These are phyloP conservation scores for Muscicapa adusta DNA, from an alignment of 2,113 vertebrate species.

Conservation along the genomic window DNA sequence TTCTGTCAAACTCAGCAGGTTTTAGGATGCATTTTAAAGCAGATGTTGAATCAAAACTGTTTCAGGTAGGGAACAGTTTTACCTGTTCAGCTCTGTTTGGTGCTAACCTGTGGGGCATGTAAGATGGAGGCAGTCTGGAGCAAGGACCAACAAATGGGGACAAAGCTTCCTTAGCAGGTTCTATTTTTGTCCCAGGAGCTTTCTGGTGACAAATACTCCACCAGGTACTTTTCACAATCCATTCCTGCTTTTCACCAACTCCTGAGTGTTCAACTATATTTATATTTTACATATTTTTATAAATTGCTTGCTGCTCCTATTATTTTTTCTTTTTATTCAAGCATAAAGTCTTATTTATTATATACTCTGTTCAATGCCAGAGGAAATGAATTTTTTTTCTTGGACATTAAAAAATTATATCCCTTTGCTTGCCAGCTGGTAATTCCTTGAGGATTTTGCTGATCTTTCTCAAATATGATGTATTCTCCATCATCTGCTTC, in stretches of 20 bases:
- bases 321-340: neutral
- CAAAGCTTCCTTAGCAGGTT: neutral
- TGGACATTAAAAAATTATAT: neutral
- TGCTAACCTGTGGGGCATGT: neutral
- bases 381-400: neutral
- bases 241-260: neutral
- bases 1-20: neutral
- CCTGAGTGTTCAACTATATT: neutral
- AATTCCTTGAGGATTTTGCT: neutral
- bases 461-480: neutral
- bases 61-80: neutral
- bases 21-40: neutral
- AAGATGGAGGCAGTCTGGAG: neutral
- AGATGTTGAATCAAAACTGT: neutral
- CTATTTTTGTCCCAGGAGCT: neutral
- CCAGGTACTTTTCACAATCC: neutral
- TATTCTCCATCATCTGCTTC: neutral
- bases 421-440: neutral
- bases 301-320: neutral
- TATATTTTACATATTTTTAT: neutral
- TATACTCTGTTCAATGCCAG: neutral
- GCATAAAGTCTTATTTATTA: neutral
- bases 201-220: neutral
- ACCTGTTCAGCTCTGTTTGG: neutral
- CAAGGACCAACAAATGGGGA: neutral